Percentiles rank a stretch among this genome's conserved stretches.
Evolutionary conservation across 2,888 invertebrate genomes (phyloP).

Genomic region (Luffia ferchaultella): DNA sequence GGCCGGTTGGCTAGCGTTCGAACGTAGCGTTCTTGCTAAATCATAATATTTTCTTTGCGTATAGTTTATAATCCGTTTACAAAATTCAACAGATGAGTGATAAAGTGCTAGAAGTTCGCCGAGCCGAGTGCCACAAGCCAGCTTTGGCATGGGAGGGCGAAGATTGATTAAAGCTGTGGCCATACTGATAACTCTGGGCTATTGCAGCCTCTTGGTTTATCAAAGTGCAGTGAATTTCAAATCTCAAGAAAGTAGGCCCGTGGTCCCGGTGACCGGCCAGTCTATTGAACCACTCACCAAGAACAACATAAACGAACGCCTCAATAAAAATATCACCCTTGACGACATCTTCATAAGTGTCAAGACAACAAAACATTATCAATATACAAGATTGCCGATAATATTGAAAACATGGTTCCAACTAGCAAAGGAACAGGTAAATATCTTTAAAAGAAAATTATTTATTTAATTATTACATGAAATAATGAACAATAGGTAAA

Average conservation of each 20-base stretch:
- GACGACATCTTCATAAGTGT: slow-evolving; percentile 95
- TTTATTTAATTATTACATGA: neutral
- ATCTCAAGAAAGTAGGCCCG: slow-evolving; percentile 54
- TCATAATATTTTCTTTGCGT: slow-evolving; percentile 24
- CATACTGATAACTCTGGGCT: slow-evolving; percentile 61
- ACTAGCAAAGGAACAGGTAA: slow-evolving; percentile 90
- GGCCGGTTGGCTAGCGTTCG: slow-evolving; percentile 22
- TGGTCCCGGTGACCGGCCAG: slow-evolving; percentile 50
- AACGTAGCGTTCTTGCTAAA: slow-evolving; percentile 17
- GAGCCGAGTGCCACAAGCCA: slow-evolving; percentile 42
- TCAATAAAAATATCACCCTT: slow-evolving; percentile 68
- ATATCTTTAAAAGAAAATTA: neutral
- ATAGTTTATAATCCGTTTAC: slow-evolving; percentile 38
- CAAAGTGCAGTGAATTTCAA: slow-evolving; percentile 62
- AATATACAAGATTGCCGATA: slow-evolving; percentile 82
- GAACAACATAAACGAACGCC: slow-evolving; percentile 40
- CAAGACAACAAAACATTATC: slow-evolving; percentile 91
- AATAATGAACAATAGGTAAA: neutral
- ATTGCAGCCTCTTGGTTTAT: slow-evolving; percentile 69
- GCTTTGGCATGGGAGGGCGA: slow-evolving; percentile 53
- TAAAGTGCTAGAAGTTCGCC: slow-evolving; percentile 35
- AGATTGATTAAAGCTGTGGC: slow-evolving; percentile 57
- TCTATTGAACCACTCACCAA: slow-evolving; percentile 61
- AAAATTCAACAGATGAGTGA: slow-evolving; percentile 59
- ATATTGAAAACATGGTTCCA: slow-evolving; percentile 96